phyloP scores from a whole-genome alignment of 2,797 vertebrate species.

The Lindbergichthys nudifrons region DNA sequence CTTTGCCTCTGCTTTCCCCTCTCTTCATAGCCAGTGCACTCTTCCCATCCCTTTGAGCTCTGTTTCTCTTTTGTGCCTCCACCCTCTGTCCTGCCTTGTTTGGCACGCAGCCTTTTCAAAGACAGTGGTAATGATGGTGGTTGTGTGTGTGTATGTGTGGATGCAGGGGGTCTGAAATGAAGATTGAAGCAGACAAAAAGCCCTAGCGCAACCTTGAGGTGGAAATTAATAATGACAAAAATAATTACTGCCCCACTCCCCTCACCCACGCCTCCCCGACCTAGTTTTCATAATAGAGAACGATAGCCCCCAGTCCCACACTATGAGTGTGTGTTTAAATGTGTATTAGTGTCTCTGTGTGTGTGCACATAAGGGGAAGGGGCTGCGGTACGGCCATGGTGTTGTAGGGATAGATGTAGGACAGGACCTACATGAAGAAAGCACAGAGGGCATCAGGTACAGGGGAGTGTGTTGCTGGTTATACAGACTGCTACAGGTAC shows the following conservation, averaged over 20 bases:
- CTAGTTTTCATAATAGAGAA: conserved; percentile 86
- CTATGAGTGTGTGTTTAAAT: conserved; percentile 50
- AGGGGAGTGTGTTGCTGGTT: conserved; percentile 39
- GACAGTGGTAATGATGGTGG: conserved; percentile 62
- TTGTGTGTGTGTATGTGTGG: conserved; percentile 52
- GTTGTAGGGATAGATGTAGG: conserved; percentile 72
- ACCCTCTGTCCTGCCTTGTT: conserved; percentile 77
- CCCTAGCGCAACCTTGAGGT: conserved; percentile 84
- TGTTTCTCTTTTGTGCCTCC: conserved; percentile 78
- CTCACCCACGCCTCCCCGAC: conserved; percentile 78
- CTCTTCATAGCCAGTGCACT: conserved; percentile 51
- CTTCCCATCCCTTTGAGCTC: conserved; percentile 77
- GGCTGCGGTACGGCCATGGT: conserved; percentile 49
- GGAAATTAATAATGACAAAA: conserved; percentile 90
- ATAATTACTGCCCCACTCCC: conserved; percentile 85
- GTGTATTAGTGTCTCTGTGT: conserved; percentile 51
- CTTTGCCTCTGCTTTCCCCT: conserved; percentile 46
- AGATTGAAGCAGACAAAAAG: conserved; percentile 84
- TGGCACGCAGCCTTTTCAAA: conserved; percentile 77
- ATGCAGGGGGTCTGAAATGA: conserved; percentile 73
- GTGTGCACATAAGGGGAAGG: conserved; percentile 47
- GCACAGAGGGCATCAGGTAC: conserved; percentile 58
- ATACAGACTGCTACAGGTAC: conserved; percentile 45
- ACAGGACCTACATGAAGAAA: conserved; percentile 74
- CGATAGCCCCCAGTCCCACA: conserved; percentile 81